Evolutionary conservation across 1,140 invertebrate genomes (phyloP), one percentile per base, ranked within the genome.

Genomic region (Campoletis sonorensis): DNA sequence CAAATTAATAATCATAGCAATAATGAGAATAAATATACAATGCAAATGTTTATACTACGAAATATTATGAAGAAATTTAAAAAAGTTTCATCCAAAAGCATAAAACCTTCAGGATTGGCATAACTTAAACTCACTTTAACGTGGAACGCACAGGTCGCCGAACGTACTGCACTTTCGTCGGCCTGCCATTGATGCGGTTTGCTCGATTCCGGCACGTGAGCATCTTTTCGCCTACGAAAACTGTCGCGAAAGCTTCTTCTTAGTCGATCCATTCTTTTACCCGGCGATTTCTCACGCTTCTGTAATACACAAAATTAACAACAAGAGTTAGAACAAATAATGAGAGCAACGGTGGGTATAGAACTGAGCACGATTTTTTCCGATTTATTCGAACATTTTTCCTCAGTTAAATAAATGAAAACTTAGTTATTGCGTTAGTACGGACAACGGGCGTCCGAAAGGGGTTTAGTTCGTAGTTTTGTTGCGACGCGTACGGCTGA

Each of bases 151-250:
- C 99, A 99, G 30, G 97, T 99, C 86, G 98, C 98, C 21, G 96
- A 96, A 54, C 98, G 93, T 2, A 99, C 99, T 71, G 98, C 97
- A 64, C 95, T 95, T 91, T 99, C 99, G 91, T 99, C 99, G n/a
- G 97, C 96, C 88, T 99, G 98, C 98, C 98, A 99, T 87, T 98
- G 97, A 91, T 99, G 98, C 15, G 98, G 98, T 90, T 99, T 98
- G 80, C 97, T 98, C 81, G 96, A 97, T 92, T 98, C 98, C 0
- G 97, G 96, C 37, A 97, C 93, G 79, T 93, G 93, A 30, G 94
- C 90, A 89, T 96, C 95, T 93, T 97, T 97, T 86, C 96, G 94
- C 77, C 96, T 93, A 21, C 97, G 94, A 92, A 99, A 98, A 77
- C 97, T 98, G 90, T 98, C 97, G 79, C 98, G 95, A 91, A 99